Evolutionary conservation across 2,797 vertebrate genomes (phyloP).

Genomic region (Molossus alvarezi): DNA sequence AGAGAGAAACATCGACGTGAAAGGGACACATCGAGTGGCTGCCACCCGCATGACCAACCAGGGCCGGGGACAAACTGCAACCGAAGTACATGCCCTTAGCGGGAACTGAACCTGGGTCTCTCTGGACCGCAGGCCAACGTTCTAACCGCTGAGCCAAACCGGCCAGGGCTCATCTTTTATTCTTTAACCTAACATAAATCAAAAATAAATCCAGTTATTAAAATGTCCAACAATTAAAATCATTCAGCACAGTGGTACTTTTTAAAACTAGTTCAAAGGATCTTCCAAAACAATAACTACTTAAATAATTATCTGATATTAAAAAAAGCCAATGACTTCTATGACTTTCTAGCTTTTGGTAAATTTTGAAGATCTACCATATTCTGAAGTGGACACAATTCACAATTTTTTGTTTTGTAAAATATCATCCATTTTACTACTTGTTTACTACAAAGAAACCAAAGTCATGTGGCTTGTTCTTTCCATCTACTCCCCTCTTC

Average conservation of each 20-base stretch:
- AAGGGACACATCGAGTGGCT: too few relatives aligned
- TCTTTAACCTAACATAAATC: slow-evolving; percentile 6
- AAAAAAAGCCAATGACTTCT: neutral
- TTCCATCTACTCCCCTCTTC: neutral
- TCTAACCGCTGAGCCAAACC: too few relatives aligned
- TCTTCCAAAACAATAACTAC: neutral
- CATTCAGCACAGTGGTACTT: slow-evolving; percentile 2
- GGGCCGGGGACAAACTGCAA: too few relatives aligned
- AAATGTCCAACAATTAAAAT: slow-evolving; percentile 64
- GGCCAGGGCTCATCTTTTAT: neutral
- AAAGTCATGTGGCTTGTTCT: neutral
- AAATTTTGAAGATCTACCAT: neutral
- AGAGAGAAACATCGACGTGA: too few relatives aligned
- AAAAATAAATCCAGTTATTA: slow-evolving; percentile 42
- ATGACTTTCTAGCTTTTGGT: neutral
- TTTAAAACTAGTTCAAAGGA: slow-evolving; percentile 17
- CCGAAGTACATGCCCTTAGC: too few relatives aligned
- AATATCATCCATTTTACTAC: neutral
- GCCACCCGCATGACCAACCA: too few relatives aligned
- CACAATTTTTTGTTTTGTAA: slow-evolving; percentile 31
- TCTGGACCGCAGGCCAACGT: too few relatives aligned
- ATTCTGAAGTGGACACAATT: neutral
- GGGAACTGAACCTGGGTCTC: too few relatives aligned
- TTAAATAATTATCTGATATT: neutral
- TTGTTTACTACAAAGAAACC: neutral